Conservation (phyloP, 2,888 invertebrate genomes). For the Odontothrips loti region DNA sequence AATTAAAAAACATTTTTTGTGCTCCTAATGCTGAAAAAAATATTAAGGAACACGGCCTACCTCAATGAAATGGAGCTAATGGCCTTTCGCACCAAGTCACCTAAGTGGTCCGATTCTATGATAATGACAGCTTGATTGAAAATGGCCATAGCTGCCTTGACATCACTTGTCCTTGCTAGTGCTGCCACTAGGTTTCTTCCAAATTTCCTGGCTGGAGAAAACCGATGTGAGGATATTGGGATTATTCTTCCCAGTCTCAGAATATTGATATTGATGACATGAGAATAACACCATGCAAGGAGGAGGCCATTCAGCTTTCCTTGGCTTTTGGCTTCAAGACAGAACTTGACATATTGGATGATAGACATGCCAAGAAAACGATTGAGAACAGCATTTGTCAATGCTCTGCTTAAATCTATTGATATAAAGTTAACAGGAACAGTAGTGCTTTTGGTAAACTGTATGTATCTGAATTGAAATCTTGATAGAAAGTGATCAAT, state of each 20-base stretch:
- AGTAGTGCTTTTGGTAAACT: neutral
- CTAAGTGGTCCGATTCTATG: neutral
- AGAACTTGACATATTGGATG: neutral
- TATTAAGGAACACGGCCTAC: neutral
- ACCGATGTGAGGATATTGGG: neutral
- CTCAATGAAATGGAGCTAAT: neutral
- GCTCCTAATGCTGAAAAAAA: too few relatives aligned
- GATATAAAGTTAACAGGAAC: neutral
- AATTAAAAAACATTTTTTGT: too few relatives aligned
- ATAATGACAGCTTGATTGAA: neutral
- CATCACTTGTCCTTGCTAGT: neutral
- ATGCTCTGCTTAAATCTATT: neutral
- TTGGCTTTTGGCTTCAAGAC: neutral
- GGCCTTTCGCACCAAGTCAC: neutral
- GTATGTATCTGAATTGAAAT: neutral
- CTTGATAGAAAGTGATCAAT: neutral
- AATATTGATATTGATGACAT: neutral
- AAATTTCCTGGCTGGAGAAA: neutral
- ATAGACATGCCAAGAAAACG: neutral
- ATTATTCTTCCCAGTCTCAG: neutral
- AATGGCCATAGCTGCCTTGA: neutral
- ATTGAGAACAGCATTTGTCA: neutral
- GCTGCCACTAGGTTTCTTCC: neutral
- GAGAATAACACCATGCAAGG: neutral
- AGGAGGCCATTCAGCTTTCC: neutral